Base-by-base conservation (phyloP, 2,113 vertebrate genomes). In the Amblyopsis rosae region DNA sequence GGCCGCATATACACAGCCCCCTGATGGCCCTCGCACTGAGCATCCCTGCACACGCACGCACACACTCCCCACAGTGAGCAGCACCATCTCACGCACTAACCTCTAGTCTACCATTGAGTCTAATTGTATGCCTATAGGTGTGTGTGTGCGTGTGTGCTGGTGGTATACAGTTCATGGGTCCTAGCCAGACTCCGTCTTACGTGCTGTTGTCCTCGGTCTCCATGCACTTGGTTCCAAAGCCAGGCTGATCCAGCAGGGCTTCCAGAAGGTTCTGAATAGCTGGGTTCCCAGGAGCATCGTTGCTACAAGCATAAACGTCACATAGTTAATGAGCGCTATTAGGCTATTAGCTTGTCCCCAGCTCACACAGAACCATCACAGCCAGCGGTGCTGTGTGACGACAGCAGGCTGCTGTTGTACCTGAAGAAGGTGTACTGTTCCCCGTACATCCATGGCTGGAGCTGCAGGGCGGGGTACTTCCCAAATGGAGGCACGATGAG, bases 381-480 rank as follows among this genome's bases (percentile, higher is more conserved):
- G 6, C 11, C 17, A 33, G 56, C 4, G 56, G 26, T 26, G 19
- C 7, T 58, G 56, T 58, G 3, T 58, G 17, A 12, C 9, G 19
- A 51, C 11, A 51, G 13, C 9, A 51, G 54, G 7, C 13, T 10
- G 49, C 11, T 51, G 13, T 51, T 72, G 17, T 81, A 98, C 96
- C 96, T 98, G 90, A 95, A 93, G 80, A 97, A 97, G 56, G 94
- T 96, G 81, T 91, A 92, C 85, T 96, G 96, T 1, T 93, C 76
- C 3, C 94, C 93, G 0, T 97, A 97, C 94, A 97, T 95, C 89
- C 89, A 90, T 0, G 95, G 95, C 63, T 91, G 92, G 6, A 98
- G 92, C 61, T 72, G 69, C 53, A 97, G 91, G 0, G 94, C 56
- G 0, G 95, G 95, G 79, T 96, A 96, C 55, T 90, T 90, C 59